Evolutionary conservation across 2,797 vertebrate genomes (phyloP), one percentile per base, ranked within the genome.

Genomic region (Mormyrus proboscirostris): DNA sequence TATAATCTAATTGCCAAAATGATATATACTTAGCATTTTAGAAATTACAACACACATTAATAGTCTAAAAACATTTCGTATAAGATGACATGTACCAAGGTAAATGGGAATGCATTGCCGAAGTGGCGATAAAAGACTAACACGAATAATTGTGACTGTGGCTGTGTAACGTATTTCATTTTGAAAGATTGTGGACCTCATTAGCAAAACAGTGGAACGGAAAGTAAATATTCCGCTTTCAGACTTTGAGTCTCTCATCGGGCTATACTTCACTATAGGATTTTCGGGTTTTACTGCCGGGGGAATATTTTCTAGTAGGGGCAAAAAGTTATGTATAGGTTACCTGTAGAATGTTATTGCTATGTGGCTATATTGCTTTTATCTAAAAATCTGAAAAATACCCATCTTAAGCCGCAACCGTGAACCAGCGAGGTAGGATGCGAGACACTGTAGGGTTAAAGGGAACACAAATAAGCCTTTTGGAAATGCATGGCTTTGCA

Each of bases 301-400:
- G 50, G 89, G 89, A 76, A 41, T 87, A 47, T 76, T 88, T 89
- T 89, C 85, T 88, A 59, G 89, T 84, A 8, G 62, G 59, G 38
- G 49, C 84, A 69, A 49, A 59, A 49, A 25, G 76, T 86, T 91
- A 73, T 90, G 88, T 90, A 65, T 65, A 69, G 25, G 10, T 89
- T 91, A 69, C 85, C 89, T 84, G 14, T n/a, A 90, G 90, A 93
- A 92, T 90, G 91, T 92, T 93, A 90, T 88, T 14, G 29, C 65
- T 91, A 65, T 14, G 38, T 44, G 33, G 14, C 2, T 82, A 3
- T 83, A 47, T 50, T 90, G 85, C 90, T 41, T 19, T 44, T 38
- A 8, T 86, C 12, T 86, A n/a, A 65, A 62, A 53, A 51, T 19
- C 22, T 73, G 49, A 47, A 9, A 25, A 44, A 22, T 57, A 51